Base-by-base conservation (phyloP, 2,797 vertebrate genomes). In the Gorsachius magnificus region DNA sequence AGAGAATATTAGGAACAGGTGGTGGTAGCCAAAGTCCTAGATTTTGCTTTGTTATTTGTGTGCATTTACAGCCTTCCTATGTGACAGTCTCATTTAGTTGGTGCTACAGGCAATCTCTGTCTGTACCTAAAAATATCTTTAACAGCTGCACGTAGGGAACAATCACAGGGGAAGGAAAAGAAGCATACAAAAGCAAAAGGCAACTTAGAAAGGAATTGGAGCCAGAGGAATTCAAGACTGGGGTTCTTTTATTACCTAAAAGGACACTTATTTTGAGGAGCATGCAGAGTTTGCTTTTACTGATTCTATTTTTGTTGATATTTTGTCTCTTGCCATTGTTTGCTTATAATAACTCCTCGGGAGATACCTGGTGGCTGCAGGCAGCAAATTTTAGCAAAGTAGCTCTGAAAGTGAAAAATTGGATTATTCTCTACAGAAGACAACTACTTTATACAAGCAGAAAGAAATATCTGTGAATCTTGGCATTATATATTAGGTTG, bases 21-120 rank as follows among this genome's bases (percentile, higher is more conserved):
- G 81, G 70, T 25, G 31, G 87, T 93, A 92, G 84, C 86, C 89
- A 88, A 95, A 96, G 93, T 66, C 95, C 92, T 95, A 82, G 89
- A 95, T 92, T 96, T 95, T 96, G 54, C 83, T 97, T 97, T 96
- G 96, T 93, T 97, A 94, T 97, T 95, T 97, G 94, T 96, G 89
- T 96, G 90, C 96, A 95, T 96, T 97, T 97, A 95, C 96, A 96
- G 78, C 86, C 88, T 96, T 97, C 80, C 95, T 95, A 17, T 95
- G 93, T 97, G 97, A 96, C 95, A 97, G 95, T 96, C 92, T 97
- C 96, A 97, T 98, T 97, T 97, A 97, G 90, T 93, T 4, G 6
- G 77, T 96, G 96, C 97, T 97, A 95, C 85, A 93, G 97, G 97
- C 97, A 97, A 97, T 97, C 91, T 95, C 92, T 93, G 69, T 94